Evolutionary conservation across 2,113 vertebrate species (phyloP), one percentile per base, ranked within the genome.

Genomic region (Recurvirostra avosetta): DNA sequence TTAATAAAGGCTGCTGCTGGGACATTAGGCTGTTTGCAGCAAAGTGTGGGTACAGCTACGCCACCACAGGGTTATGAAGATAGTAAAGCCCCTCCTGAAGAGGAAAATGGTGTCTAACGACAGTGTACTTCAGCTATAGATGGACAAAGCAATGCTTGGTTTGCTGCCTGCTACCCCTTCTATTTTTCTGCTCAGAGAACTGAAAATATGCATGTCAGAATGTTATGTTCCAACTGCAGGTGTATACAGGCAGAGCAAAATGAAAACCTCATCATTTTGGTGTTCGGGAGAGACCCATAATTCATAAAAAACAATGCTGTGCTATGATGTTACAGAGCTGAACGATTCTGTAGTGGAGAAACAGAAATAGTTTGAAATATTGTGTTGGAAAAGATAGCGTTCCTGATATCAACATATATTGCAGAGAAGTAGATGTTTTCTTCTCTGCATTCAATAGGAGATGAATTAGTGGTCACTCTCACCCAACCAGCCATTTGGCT

Each of bases 61-160:
- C 38, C 25, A 53, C 38, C 16, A 14, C 2, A 55, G 27, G 8
- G 9, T 40, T 83, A 15, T 52, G 40, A 72, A 34, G 62, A 65
- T 11, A 21, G 29, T 32, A 59, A 87, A 67, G 55, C 4, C 30
- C 6, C 11, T 94, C 53, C 34, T 76, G 49, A 65, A 62, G 49
- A 79, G 41, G n/a, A 88, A 19, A 0, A 0, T 2, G 9, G 8
- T 6, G 6, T 79, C 12, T 62, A 56, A 34, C 0, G 1, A 10
- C 19, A 34, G 15, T 32, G 22, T 47, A 56, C 27, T 95, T 93
- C 62, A 82, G 36, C 40, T 89, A 61, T 45, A 83, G 49, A 52
- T 65, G 71, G 58, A 56, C 23, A 88, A 73, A 88, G 32, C 8
- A 82, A 68, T 88, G 2, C 11, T 90, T 52, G 12, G 8, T 88